Base-by-base conservation (phyloP, 1,140 invertebrate species). In the Oncopeltus fasciatus region DNA sequence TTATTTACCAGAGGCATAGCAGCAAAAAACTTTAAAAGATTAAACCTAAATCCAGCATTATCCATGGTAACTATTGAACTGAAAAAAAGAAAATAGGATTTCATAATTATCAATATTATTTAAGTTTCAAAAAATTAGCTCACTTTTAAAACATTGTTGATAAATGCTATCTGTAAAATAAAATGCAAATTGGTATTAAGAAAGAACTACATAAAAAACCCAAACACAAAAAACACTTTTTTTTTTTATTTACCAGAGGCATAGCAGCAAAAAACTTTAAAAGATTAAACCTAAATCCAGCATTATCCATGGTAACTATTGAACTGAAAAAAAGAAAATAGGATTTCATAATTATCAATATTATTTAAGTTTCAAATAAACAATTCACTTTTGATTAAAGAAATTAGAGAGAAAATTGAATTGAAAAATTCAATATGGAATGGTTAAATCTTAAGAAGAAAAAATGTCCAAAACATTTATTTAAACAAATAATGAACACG, bases 51-150 rank as follows among this genome's bases (percentile, higher is more conserved):
- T 49, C 85, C 75, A 20, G 74, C 69, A 66, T 78, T 79, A 73
- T 95, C 83, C 81, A 90, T 89, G 65, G 87, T 85, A 69, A 98
- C 92, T 64, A 98, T 96, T 0, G 93, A 85, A 75, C 93, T 93
- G 75, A 73, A 81, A 84, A 66, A 69, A 24, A 27, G 26, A 26
- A 53, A 53, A 53, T 3, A 27, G 16, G 18, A 18, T 11, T 9
- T 21, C 18, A 18, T 49, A 18, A 49, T 18, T 49, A n/a, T n/a
- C n/a, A n/a, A n/a, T n/a, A n/a, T n/a, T n/a, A n/a, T n/a, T n/a
- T n/a, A n/a, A n/a, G n/a, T n/a, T n/a, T n/a, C n/a, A 53, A 61
- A 33, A 14, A 2, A 2, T 11, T 1, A 27, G 70, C 68, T 74
- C 72, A 81, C 79, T 76, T 95, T 96, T 58, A 97, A 75, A 51